These are phyloP conservation scores for Muraenolepis orangiensis DNA, from an alignment of 2,797 vertebrate genomes.

Conservation along the genomic window DNA sequence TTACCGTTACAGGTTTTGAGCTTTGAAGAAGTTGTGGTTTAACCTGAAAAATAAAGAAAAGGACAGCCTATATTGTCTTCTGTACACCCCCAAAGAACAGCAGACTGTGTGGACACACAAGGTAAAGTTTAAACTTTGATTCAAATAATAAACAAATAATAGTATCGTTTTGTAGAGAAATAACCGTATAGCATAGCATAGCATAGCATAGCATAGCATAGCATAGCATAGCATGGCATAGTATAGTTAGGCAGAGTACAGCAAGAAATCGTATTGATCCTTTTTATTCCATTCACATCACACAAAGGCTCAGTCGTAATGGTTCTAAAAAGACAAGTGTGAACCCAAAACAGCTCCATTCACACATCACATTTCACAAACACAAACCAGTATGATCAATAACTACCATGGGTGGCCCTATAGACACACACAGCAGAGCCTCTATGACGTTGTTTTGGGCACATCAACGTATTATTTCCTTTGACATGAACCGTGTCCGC, in stretches of 20 bases:
- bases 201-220: neutral
- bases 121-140: neutral
- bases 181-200: neutral
- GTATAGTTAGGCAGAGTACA: no score
- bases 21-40: constrained; percentile 11
- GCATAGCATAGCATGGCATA: no score
- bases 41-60: constrained; percentile 50
- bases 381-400: neutral
- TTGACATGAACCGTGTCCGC: neutral
- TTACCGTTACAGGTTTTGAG: constrained; percentile 44
- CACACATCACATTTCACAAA: no score
- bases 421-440: neutral
- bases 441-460: neutral
- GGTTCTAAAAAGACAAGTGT: neutral
- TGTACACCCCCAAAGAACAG: neutral
- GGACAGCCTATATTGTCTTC: constrained; percentile 21
- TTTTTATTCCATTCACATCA: neutral
- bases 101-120: neutral
- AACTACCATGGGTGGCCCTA: no score
- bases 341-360: neutral
- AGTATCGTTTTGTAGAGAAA: neutral
- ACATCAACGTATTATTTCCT: neutral
- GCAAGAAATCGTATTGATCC: neutral
- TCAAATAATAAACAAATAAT: neutral
- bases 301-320: neutral